Evolutionary conservation across 2,888 invertebrate genomes (phyloP).

Genomic region (Chorisops tibialis): DNA sequence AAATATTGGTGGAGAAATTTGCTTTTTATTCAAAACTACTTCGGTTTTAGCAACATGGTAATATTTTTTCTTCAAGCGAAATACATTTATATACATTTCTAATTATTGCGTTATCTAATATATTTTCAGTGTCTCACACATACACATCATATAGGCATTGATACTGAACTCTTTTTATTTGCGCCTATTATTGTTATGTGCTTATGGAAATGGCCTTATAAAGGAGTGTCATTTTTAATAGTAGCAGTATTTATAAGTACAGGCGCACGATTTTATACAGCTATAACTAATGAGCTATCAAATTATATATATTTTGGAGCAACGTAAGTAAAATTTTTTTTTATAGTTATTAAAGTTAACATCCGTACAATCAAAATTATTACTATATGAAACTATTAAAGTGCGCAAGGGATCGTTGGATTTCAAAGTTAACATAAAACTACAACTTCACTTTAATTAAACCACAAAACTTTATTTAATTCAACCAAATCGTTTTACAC

Average conservation of each 20-base stretch:
- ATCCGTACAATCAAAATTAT: no score
- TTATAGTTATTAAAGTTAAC: no score
- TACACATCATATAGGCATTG: slow-evolving; percentile 69
- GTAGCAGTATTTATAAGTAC: slow-evolving; percentile 58
- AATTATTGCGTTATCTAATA: not conserved
- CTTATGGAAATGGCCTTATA: slow-evolving; percentile 61
- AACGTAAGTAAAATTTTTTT: slow-evolving; percentile 62
- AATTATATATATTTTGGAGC: slow-evolving; percentile 68
- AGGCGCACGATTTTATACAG: slow-evolving; percentile 60
- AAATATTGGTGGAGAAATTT: slow-evolving; percentile 69
- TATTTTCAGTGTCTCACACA: slow-evolving; percentile 62
- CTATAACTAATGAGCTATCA: slow-evolving; percentile 58
- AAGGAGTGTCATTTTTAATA: slow-evolving; percentile 53
- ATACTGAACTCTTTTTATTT: slow-evolving; percentile 63
- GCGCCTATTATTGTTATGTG: slow-evolving; percentile 59
- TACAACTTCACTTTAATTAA: no score
- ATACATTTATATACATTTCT: slow-evolving; percentile 5
- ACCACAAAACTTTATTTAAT: no score
- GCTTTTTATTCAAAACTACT: slow-evolving; percentile 69
- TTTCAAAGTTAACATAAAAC: no score
- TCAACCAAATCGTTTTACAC: no score
- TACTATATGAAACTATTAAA: no score
- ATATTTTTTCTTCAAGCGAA: slow-evolving; percentile 28
- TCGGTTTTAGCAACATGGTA: slow-evolving; percentile 69
- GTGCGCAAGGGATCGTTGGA: no score